phyloP scores from a whole-genome alignment of 2,888 invertebrate species.

The Onchidella celtica region DNA sequence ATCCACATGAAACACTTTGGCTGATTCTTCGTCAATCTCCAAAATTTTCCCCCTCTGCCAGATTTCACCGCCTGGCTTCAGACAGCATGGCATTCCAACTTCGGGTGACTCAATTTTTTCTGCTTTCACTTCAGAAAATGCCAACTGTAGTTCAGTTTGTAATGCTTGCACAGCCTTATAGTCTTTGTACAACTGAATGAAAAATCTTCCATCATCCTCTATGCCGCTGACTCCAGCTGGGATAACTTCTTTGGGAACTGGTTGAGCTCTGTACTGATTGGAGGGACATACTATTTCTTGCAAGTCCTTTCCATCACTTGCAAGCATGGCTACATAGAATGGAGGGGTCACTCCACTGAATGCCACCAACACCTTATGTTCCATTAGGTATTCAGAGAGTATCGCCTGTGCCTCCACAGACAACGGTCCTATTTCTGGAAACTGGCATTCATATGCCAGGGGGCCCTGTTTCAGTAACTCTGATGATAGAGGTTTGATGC shows the following conservation, averaged over 20 bases:
- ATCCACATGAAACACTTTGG: conserved; percentile 84
- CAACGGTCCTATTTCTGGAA: conserved; percentile 59
- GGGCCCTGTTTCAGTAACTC: conserved; percentile 66
- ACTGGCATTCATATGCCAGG: conserved; percentile 70
- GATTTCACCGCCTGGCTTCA: conserved; percentile 84
- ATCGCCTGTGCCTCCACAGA: conserved; percentile 47
- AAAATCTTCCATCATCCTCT: conserved; percentile 81
- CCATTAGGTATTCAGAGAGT: conserved; percentile 46
- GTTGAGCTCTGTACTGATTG: conserved; percentile 33
- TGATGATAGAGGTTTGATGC: conserved; percentile 63
- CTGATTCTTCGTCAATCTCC: conserved; percentile 80
- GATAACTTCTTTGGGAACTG: conserved; percentile 26
- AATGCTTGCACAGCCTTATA: conserved; percentile 78
- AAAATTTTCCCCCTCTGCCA: conserved; percentile 86
- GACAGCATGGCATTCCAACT: conserved; percentile 84
- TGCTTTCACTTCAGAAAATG: conserved; percentile 65
- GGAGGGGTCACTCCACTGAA: conserved; percentile 37
- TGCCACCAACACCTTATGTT: conserved; percentile 44
- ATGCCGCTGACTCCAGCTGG: conserved; percentile 52
- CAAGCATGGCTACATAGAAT: conserved; percentile 30
- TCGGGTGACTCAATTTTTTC: conserved; percentile 38
- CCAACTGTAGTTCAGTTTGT: conserved; percentile 80
- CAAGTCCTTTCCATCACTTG: conserved; percentile 41
- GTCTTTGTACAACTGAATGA: conserved; percentile 83
- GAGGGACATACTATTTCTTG: conserved; percentile 41